Base-by-base conservation (phyloP, 2,113 vertebrate species). In the Lophochroa leadbeateri region DNA sequence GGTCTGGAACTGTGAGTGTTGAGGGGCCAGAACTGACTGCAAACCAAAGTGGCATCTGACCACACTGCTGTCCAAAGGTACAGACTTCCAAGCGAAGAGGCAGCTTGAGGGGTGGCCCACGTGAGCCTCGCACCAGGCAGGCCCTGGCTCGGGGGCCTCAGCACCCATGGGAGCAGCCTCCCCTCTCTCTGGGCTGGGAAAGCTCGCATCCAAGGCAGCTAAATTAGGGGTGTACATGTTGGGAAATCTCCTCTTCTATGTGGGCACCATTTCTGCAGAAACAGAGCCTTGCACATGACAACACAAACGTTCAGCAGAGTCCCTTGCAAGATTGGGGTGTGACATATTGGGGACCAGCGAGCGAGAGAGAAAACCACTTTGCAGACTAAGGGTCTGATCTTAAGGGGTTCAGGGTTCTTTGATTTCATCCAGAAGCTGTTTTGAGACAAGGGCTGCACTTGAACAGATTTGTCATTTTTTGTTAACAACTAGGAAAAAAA, bases 231-330 rank as follows among this genome's bases (percentile, higher is more conserved):
- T 0, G 0, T 19, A 9, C 18, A 52, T 13, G 33, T 29, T 60
- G 69, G 69, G 11, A 60, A 75, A 37, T 10, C 37, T 46, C 33
- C 41, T 35, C 43, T 46, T 13, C 21, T 2, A 1, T 19, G 46
- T 7, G 33, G n/a, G 39, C 78, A 52, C 46, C 16, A 1, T 23
- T 18, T 17, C 17, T 35, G 61, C n/a, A 28, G 46, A 41, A 21
- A 2, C 17, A 33, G 69, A 53, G 39, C n/a, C 69, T 17, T 4
- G 50, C 13, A 14, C 3, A 1, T n/a, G 58, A 13, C n/a, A 11
- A 8, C 21, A 9, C 46, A 14, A 2, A 13, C 2, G 0, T 5
- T 31, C 7, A 8, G n/a, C 39, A 35, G 47, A 67, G n/a, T 20
- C 53, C 33, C 63, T 15, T 7, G 28, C 29, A 4, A 24, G 77